Conservation (phyloP, 2,888 invertebrate species). For the Tinea pellionella region DNA sequence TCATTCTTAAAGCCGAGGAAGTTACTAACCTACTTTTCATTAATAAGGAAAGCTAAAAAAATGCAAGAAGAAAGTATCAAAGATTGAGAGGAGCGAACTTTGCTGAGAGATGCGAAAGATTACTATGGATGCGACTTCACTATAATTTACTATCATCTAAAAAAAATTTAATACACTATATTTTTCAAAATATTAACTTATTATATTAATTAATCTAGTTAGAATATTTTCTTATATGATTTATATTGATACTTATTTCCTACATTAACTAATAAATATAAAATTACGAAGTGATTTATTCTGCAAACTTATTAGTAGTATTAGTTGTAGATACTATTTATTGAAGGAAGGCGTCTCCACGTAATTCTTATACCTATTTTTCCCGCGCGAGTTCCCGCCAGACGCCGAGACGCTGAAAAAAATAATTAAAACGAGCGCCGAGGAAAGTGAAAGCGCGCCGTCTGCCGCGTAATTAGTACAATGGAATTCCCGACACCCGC, state of each 20-base stretch:
- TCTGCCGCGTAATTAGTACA: slow-evolving; percentile 69
- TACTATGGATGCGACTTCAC: slow-evolving; percentile 28
- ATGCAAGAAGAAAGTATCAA: slow-evolving; percentile 70
- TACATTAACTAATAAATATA: no score
- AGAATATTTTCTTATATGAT: no score
- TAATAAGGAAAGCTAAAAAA: slow-evolving; percentile 69
- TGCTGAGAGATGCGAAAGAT: slow-evolving; percentile 38
- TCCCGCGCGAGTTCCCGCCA: slow-evolving; percentile 55
- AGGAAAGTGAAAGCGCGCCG: slow-evolving; percentile 67
- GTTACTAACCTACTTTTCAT: slow-evolving; percentile 71
- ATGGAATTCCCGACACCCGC: slow-evolving; percentile 50
- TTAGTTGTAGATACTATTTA: not conserved
- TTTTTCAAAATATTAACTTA: no score
- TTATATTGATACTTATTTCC: no score
- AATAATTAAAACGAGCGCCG: slow-evolving; percentile 67
- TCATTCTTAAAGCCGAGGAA: slow-evolving; percentile 66
- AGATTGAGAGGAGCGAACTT: slow-evolving; percentile 68
- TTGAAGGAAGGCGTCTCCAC: slow-evolving; percentile 19
- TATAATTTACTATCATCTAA: not conserved
- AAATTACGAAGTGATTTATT: no score
- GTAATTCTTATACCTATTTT: slow-evolving; percentile 41
- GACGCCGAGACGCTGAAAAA: slow-evolving; percentile 68
- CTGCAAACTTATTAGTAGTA: no score
- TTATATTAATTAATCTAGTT: no score
- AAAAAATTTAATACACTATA: no score